phyloP scores from a whole-genome alignment of 2,888 invertebrate species.

The Rhaphigaster nebulosa region DNA sequence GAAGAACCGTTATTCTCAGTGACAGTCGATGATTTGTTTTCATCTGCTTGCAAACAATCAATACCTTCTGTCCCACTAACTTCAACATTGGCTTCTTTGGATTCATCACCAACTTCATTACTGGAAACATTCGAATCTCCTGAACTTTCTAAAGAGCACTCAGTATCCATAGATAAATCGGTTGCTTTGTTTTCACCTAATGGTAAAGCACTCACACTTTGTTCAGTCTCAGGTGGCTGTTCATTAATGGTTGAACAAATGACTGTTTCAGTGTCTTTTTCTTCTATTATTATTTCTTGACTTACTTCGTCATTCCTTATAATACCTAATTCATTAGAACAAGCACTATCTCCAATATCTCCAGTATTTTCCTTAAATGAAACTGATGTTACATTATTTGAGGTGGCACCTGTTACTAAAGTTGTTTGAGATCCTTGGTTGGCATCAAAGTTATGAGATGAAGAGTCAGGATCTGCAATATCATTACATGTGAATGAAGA shows the following conservation, averaged over 20 bases:
- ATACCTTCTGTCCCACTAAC: slow-evolving; percentile 25
- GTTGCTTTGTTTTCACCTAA: neutral
- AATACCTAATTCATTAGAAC: slow-evolving; percentile 41
- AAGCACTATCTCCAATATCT: slow-evolving; percentile 38
- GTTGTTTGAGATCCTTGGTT: slow-evolving; percentile 12
- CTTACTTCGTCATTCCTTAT: slow-evolving; percentile 50
- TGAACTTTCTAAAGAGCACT: slow-evolving; percentile 18
- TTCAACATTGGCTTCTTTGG: slow-evolving; percentile 49
- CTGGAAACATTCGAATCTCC: slow-evolving; percentile 52
- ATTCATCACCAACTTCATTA: slow-evolving; percentile 29
- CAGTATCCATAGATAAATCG: slow-evolving; percentile 21
- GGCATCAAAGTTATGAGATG: slow-evolving; percentile 55
- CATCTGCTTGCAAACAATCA: slow-evolving; percentile 31
- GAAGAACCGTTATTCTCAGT: slow-evolving; percentile 1
- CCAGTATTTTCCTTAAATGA: slow-evolving; percentile 25
- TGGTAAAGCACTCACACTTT: slow-evolving; percentile 23
- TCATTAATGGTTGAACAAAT: slow-evolving; percentile 56
- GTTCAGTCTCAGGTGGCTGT: neutral
- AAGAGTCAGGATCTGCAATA: slow-evolving; percentile 59
- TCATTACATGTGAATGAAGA: slow-evolving; percentile 62
- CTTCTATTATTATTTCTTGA: slow-evolving; percentile 51
- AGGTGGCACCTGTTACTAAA: neutral
- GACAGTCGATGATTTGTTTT: neutral
- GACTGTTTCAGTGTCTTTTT: slow-evolving; percentile 61
- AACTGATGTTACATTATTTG: neutral